phyloP scores from a whole-genome alignment of 2,797 vertebrate genomes.

The Melanotaenia pygmaea region DNA sequence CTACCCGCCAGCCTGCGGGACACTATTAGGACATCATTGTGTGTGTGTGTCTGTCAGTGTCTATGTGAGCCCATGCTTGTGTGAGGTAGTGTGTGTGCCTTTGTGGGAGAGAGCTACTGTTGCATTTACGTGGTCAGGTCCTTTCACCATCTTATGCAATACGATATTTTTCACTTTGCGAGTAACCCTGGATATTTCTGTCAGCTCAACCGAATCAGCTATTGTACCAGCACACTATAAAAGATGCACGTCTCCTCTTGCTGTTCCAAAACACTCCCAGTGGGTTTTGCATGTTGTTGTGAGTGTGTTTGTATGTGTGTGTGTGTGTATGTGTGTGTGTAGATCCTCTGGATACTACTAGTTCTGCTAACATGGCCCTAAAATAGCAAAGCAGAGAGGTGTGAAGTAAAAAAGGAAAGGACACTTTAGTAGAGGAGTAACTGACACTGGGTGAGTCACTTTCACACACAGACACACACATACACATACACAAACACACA shows the following conservation, averaged over 20 bases:
- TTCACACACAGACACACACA: conserved; percentile 53
- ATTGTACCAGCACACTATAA: conserved; percentile 63
- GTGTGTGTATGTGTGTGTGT: conserved; percentile 10
- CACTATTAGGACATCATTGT: conserved; percentile 79
- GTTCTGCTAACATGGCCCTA: conserved; percentile 76
- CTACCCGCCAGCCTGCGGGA: conserved; percentile 73
- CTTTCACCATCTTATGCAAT: conserved; percentile 81
- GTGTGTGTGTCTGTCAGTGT: conserved; percentile 47
- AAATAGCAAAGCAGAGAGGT: conserved; percentile 80
- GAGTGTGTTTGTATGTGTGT: conserved; percentile 5
- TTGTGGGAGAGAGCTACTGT: conserved; percentile 74
- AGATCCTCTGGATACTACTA: conserved; percentile 66
- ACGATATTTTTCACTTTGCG: conserved; percentile 84
- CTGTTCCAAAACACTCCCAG: conserved; percentile 65
- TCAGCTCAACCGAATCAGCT: conserved; percentile 67
- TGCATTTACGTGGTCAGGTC: conserved; percentile 81
- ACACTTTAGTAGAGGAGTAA: conserved; percentile 78
- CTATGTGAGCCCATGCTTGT: conserved; percentile 21
- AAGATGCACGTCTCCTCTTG: conserved; percentile 66
- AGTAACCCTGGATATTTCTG: conserved; percentile 81
- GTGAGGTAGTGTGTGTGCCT: conserved; percentile 44
- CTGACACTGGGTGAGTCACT: conserved; percentile 80
- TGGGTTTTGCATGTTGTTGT: conserved; percentile 61
- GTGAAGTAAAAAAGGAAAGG: conserved; percentile 83
- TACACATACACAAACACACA: conserved; percentile 42